A percentile compares a stretch with the other conserved stretches of the same genome.
Evolutionary conservation across 2,888 invertebrate genomes (phyloP).

Genomic region (Crepidodera aurea): DNA sequence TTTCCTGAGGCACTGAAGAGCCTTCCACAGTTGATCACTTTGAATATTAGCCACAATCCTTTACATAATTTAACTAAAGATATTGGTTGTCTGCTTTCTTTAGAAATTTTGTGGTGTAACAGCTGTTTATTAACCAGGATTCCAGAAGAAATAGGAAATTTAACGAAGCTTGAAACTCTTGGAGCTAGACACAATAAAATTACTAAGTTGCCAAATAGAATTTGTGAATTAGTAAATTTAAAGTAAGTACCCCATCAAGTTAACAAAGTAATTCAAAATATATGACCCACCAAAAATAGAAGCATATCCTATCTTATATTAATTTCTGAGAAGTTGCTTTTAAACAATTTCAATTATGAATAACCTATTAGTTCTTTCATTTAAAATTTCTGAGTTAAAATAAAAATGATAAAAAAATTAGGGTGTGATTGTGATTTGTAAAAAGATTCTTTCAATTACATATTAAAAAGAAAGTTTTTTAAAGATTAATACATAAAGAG

Average conservation of each 20-base stretch:
- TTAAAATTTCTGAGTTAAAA: too few relatives aligned
- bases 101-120: constrained; percentile 76
- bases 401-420: too few relatives aligned
- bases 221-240: constrained; percentile 66
- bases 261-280: too few relatives aligned
- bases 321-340: too few relatives aligned
- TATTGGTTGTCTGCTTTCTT: constrained; percentile 67
- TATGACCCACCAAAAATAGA: too few relatives aligned
- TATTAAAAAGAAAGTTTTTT: too few relatives aligned
- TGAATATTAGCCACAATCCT: constrained; percentile 75
- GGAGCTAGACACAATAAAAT: constrained; percentile 73
- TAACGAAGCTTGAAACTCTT: constrained; percentile 69
- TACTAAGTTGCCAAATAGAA: constrained; percentile 65
- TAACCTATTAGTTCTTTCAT: too few relatives aligned
- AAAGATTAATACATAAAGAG: too few relatives aligned
- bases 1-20: constrained; percentile 70
- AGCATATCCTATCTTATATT: too few relatives aligned
- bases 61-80: constrained; percentile 67
- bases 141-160: constrained; percentile 69
- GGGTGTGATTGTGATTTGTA: too few relatives aligned
- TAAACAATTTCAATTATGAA: too few relatives aligned
- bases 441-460: too few relatives aligned
- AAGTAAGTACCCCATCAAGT: constrained; percentile 61
- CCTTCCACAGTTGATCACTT: constrained; percentile 67
- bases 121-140: constrained; percentile 65